Conservation (phyloP, 2,888 invertebrate genomes). For the Strigamia crassipes region DNA sequence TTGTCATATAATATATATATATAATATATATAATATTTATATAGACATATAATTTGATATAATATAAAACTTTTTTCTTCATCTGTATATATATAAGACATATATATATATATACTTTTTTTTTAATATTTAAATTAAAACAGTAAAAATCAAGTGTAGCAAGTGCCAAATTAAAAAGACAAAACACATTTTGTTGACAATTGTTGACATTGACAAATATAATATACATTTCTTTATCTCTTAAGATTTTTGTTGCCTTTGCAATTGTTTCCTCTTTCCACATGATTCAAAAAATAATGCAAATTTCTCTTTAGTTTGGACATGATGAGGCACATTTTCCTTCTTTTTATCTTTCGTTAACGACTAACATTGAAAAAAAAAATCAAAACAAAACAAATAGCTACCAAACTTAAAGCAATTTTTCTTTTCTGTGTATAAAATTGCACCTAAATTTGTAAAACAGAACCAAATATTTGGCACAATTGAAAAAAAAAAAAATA, state of each 20-base stretch:
- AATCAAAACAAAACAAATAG: neutral
- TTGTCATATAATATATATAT: slow-evolving; percentile 29
- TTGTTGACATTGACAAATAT: slow-evolving; percentile 7
- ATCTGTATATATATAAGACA: neutral
- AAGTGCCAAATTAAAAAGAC: neutral
- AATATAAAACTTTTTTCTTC: slow-evolving; percentile 10
- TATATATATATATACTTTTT: neutral
- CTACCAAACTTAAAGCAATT: neutral
- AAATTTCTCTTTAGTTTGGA: slow-evolving; percentile 19
- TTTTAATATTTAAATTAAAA: neutral
- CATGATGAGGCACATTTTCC: neutral
- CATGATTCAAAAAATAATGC: slow-evolving; percentile 9
- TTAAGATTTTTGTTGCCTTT: neutral
- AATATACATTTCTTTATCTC: neutral
- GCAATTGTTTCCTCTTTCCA: neutral
- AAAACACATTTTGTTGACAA: neutral
- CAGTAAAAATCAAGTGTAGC: neutral
- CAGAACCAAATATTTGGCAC: slow-evolving; percentile 15
- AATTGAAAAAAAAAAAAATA: neutral
- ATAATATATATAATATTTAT: neutral
- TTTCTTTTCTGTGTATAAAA: neutral
- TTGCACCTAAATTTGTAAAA: neutral
- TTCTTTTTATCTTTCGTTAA: neutral
- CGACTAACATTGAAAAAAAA: neutral
- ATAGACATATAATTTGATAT: slow-evolving; percentile 33